phyloP scores from a whole-genome alignment of 2,113 vertebrate species.

The rat (Rattus norvegicus) region GRCr8 NC_086026.1:63694001-63694500 shows the following conservation, averaged over 20 bases:
- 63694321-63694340: background rate
- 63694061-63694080: background rate
- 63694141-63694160: background rate
- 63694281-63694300: background rate
- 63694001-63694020: background rate
- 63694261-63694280: background rate
- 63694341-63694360: background rate
- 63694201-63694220: background rate
- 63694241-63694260: background rate
- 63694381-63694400: background rate
- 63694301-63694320: background rate
- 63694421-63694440: background rate
- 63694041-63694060: background rate
- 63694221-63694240: background rate
- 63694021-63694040: background rate
- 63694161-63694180: background rate
- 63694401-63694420: background rate
- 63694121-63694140: background rate
- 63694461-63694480: background rate
- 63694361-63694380: slow-evolving; percentile 26
- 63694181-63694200: background rate
- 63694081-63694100: background rate
- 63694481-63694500: background rate
- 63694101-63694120: background rate
- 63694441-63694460: background rate